phyloP scores from a whole-genome alignment of 2,888 invertebrate species.

The Agrotis puta region DNA sequence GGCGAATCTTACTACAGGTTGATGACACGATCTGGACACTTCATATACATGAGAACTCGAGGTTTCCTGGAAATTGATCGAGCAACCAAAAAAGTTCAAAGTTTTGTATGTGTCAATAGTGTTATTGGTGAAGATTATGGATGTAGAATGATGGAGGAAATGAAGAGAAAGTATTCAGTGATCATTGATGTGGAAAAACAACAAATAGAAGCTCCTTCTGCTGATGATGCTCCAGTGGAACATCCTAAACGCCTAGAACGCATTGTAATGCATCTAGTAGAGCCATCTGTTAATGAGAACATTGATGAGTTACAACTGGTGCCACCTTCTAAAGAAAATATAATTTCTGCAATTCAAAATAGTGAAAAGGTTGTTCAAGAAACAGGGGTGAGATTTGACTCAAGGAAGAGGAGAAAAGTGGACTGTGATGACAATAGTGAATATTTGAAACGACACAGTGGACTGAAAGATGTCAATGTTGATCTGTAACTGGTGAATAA shows the following conservation, averaged over 20 bases:
- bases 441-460: constrained; percentile 80
- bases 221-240: constrained; percentile 91
- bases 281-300: constrained; percentile 80
- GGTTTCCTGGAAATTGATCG: constrained; percentile 96
- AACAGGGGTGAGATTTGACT: constrained; percentile 85
- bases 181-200: constrained; percentile 91
- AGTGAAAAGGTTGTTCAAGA: constrained; percentile 87
- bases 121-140: constrained; percentile 95
- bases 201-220: constrained; percentile 68
- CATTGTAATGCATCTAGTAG: constrained; percentile 93
- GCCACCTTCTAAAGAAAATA: constrained; percentile 87
- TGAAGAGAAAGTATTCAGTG: constrained; percentile 95
- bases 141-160: constrained; percentile 93
- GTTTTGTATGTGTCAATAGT: constrained; percentile 97
- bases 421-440: constrained; percentile 77
- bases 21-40: constrained; percentile 95
- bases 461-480: constrained; percentile 66
- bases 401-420: constrained; percentile 83
- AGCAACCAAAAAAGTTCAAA: constrained; percentile 94
- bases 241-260: constrained; percentile 93
- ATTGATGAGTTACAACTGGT: constrained; percentile 84
- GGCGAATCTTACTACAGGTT: constrained; percentile 97
- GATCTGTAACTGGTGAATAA: constrained; percentile 64
- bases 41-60: constrained; percentile 95
- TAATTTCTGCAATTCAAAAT: constrained; percentile 86